Evolutionary conservation across 2,113 vertebrate species (phyloP).

Genomic region (Coregonus clupeaformis): DNA sequence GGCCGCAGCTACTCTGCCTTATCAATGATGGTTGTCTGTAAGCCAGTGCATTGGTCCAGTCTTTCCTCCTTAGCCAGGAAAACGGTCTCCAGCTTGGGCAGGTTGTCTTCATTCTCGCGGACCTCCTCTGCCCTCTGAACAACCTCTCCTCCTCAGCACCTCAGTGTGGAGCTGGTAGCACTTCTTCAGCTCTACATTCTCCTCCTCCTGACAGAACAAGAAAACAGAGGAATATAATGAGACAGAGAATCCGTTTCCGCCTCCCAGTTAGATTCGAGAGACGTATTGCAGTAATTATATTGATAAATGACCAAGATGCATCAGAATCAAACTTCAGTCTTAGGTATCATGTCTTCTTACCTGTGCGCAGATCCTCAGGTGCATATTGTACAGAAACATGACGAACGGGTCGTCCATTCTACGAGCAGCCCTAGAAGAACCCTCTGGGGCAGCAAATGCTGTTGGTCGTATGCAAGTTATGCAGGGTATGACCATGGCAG

Average conservation of each 20-base stretch:
- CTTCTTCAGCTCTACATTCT: background rate
- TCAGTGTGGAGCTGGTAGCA: background rate
- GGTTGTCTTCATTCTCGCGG: background rate
- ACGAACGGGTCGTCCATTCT: background rate
- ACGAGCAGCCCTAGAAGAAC: background rate
- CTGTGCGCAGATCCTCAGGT: background rate
- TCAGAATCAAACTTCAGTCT: too few relatives aligned
- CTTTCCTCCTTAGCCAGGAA: background rate
- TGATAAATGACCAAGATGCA: too few relatives aligned
- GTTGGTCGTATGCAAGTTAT: background rate
- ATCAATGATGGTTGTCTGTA: background rate
- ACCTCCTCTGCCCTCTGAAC: background rate
- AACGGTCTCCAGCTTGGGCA: background rate
- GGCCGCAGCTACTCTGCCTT: background rate
- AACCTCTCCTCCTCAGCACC: background rate
- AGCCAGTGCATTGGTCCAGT: slow-evolving; percentile 2
- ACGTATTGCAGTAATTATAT: too few relatives aligned
- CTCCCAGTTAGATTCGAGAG: too few relatives aligned
- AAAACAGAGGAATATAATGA: background rate
- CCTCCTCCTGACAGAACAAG: background rate
- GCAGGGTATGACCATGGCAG: background rate
- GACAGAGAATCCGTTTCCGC: too few relatives aligned
- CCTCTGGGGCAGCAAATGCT: background rate
- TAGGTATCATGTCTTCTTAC: background rate
- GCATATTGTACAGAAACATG: background rate